Evolutionary conservation across 2,113 vertebrate species (phyloP).

Genomic region (Oncorhynchus mykiss): DNA sequence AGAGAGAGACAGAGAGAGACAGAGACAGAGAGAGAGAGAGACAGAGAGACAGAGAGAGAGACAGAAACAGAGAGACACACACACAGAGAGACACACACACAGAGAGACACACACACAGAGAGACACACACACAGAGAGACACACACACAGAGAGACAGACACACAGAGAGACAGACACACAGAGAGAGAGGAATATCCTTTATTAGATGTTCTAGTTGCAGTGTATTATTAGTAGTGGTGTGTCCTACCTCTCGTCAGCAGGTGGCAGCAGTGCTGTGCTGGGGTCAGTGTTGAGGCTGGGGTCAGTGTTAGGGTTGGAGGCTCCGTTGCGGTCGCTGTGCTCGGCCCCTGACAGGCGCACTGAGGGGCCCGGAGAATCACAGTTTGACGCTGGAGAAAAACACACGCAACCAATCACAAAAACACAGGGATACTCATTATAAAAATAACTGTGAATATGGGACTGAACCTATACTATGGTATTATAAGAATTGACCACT

Average conservation of each 20-base stretch:
- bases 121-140: no score
- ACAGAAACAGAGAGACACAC: no score
- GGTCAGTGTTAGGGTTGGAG: slow-evolving; percentile 10
- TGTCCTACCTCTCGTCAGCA: slow-evolving; percentile 73
- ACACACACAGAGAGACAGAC: no score
- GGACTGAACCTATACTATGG: no score
- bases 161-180: no score
- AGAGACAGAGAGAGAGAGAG: no score
- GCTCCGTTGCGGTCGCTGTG: slow-evolving; percentile 47
- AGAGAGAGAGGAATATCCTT: background rate
- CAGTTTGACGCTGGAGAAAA: slow-evolving; percentile 19
- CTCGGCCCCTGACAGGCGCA: slow-evolving; percentile 21
- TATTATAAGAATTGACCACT: background rate
- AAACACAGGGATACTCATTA: background rate
- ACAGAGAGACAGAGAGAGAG: background rate
- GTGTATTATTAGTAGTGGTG: background rate
- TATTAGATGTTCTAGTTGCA: background rate
- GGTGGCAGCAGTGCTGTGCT: slow-evolving; percentile 48
- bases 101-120: no score
- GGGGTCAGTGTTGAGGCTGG: slow-evolving; percentile 18
- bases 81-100: no score
- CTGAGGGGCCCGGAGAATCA: slow-evolving; percentile 36
- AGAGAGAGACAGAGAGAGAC: slow-evolving; percentile 12
- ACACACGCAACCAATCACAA: background rate
- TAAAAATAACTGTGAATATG: no score